Percentiles rank a stretch among this genome's conserved stretches.
Evolutionary conservation across 2,797 vertebrate species (phyloP).

Genomic region (Kryptolebias ocellatus): DNA sequence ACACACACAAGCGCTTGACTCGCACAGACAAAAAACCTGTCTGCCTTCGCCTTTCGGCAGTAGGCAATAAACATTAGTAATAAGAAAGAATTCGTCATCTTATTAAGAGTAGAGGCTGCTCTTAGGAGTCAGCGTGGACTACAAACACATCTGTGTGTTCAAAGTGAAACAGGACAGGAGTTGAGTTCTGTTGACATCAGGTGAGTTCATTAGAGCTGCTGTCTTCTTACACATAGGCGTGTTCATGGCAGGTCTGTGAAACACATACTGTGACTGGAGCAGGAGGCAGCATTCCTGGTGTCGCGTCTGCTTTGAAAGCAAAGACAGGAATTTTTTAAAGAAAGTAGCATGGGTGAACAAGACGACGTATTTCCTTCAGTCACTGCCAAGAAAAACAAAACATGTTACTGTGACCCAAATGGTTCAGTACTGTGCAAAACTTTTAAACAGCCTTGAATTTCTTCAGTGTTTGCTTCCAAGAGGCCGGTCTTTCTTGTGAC

Average conservation of each 20-base stretch:
- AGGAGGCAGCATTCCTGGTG: slow-evolving; percentile 27
- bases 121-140: too few relatives aligned
- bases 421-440: background rate
- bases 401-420: background rate
- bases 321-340: background rate
- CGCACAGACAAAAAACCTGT: too few relatives aligned
- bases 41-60: too few relatives aligned
- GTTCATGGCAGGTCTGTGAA: background rate
- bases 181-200: too few relatives aligned
- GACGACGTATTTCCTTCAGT: background rate
- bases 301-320: background rate
- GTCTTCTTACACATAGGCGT: background rate
- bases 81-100: too few relatives aligned
- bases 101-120: too few relatives aligned
- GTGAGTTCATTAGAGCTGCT: too few relatives aligned
- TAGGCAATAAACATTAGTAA: too few relatives aligned
- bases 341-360: background rate
- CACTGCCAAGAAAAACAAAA: background rate
- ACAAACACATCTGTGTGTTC: too few relatives aligned
- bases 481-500: too few relatives aligned
- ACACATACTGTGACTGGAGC: background rate
- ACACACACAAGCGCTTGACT: too few relatives aligned
- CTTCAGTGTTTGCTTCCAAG: background rate
- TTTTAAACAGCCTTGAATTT: background rate
- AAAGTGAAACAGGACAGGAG: too few relatives aligned